Percentiles rank a stretch among this genome's conserved stretches.
Evolutionary conservation across 2,113 vertebrate species (phyloP).

Genomic region (Callipepla squamata): DNA sequence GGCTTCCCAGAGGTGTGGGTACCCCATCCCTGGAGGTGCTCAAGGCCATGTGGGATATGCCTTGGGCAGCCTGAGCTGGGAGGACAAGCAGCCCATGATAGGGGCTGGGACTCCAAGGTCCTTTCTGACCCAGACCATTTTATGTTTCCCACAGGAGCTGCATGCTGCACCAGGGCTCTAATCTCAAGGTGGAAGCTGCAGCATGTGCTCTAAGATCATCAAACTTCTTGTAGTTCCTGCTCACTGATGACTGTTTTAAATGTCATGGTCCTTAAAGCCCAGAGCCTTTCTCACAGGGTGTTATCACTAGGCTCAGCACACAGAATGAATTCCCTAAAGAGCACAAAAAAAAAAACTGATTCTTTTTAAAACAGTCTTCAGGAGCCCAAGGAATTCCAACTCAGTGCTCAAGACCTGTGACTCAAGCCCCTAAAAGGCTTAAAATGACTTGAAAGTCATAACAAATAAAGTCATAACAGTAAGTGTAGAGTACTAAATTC

Average conservation of each 20-base stretch:
- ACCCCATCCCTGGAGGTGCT: not conserved
- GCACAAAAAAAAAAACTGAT: not conserved
- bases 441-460: not conserved
- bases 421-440: not conserved
- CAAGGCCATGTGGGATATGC: not conserved
- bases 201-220: not conserved
- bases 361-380: not conserved
- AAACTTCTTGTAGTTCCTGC: not conserved
- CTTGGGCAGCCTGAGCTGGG: too few relatives aligned
- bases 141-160: not conserved
- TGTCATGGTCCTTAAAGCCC: not conserved
- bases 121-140: not conserved
- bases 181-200: fast-evolving
- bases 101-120: not conserved
- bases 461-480: too few relatives aligned
- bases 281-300: fast-evolving
- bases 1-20: not conserved
- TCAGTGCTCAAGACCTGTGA: not conserved
- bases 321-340: not conserved
- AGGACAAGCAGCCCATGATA: too few relatives aligned
- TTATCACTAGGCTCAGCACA: not conserved
- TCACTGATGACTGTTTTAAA: not conserved
- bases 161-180: not conserved
- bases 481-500: not conserved
- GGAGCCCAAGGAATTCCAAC: not conserved